These are phyloP conservation scores for Creontiades dilutus DNA, from an alignment of 2,888 invertebrate species.

Conservation along the genomic window DNA sequence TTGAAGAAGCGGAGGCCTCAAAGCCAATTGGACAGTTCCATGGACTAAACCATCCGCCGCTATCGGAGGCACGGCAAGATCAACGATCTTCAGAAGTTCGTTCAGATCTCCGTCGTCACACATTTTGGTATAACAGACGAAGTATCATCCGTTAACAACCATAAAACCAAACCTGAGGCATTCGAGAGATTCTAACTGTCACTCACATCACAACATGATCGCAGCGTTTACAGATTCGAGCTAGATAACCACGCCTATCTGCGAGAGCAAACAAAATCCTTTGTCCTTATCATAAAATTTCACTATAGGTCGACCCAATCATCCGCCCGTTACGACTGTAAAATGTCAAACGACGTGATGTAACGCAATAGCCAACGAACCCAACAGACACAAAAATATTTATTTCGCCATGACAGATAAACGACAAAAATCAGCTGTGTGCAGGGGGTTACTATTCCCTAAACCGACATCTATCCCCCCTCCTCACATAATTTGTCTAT, in stretches of 20 bases:
- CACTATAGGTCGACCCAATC: not conserved
- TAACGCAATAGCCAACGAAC: not conserved
- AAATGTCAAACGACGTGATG: not conserved
- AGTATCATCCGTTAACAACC: not conserved
- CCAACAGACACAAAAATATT: not conserved
- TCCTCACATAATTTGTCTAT: no score
- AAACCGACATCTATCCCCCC: no score
- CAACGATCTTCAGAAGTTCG: constrained; percentile 41
- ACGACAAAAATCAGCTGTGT: not conserved
- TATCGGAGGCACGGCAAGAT: not conserved
- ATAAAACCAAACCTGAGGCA: not conserved
- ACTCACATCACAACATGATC: not conserved
- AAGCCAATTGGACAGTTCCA: not conserved
- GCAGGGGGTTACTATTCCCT: no score
- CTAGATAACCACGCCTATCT: not conserved
- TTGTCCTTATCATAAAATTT: not conserved
- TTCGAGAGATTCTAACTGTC: not conserved
- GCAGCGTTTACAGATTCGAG: not conserved
- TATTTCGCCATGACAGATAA: constrained; percentile 23
- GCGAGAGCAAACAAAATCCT: not conserved
- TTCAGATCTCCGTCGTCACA: not conserved
- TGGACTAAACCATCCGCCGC: not conserved
- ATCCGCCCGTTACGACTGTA: not conserved
- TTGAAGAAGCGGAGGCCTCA: constrained; percentile 16
- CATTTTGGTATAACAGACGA: not conserved